phyloP scores from a whole-genome alignment of 1,140 invertebrate genomes.

The Danaus melanippus region DNA sequence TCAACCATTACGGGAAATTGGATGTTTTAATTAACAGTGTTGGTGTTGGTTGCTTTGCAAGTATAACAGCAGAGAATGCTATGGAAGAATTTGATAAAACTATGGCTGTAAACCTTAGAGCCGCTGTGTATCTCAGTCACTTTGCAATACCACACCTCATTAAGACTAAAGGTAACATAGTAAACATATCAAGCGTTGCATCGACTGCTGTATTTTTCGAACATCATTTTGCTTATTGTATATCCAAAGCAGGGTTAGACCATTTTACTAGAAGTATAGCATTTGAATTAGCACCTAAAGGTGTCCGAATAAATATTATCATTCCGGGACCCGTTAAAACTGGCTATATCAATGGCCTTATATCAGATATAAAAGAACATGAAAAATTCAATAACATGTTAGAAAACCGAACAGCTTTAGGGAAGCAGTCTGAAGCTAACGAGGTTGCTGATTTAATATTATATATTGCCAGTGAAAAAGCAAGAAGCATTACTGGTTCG shows the following conservation, averaged over 20 bases:
- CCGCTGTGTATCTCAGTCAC: slow-evolving; percentile 5
- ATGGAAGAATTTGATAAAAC: slow-evolving; percentile 4
- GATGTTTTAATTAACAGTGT: slow-evolving; percentile 23
- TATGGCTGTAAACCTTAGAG: slow-evolving; percentile 8
- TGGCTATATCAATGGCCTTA: background rate
- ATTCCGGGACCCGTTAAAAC: slow-evolving; percentile 1
- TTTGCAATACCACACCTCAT: slow-evolving; percentile 7
- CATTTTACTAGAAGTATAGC: slow-evolving; percentile 1
- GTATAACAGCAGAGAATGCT: slow-evolving; percentile 5
- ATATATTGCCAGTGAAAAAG: slow-evolving; percentile 1
- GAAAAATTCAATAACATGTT: background rate
- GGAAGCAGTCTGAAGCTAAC: background rate
- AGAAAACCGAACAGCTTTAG: background rate
- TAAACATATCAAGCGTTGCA: background rate
- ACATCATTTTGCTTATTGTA: background rate
- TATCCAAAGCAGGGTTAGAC: background rate
- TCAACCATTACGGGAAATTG: slow-evolving; percentile 13
- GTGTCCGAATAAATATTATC: background rate
- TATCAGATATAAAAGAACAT: background rate
- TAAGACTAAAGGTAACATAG: slow-evolving; percentile 13
- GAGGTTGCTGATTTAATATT: background rate
- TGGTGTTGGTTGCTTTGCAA: slow-evolving; percentile 7
- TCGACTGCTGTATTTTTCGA: background rate
- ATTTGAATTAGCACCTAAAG: background rate
- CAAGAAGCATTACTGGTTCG: background rate